Evolutionary conservation across 30 jellyfish, hydroid and myxozoan genomes (phyloP).

Genomic region (Chrysaora quinquecirrha): DNA sequence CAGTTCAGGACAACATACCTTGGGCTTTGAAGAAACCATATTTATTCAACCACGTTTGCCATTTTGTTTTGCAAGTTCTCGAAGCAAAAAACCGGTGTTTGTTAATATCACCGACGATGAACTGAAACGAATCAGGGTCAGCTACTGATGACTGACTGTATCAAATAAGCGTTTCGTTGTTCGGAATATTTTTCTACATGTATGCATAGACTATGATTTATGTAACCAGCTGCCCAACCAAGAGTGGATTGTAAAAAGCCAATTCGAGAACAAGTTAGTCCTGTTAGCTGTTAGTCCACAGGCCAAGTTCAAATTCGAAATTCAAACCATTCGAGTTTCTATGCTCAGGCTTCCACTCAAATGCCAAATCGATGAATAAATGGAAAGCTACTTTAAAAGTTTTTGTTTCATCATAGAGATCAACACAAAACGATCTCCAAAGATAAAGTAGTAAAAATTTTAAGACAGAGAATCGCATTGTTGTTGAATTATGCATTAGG

Average conservation of each 20-base stretch:
- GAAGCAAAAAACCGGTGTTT: background rate
- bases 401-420: background rate
- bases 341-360: background rate
- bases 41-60: background rate
- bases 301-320: background rate
- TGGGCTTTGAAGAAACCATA: background rate
- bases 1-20: background rate
- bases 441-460: background rate
- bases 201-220: no score
- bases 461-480: background rate
- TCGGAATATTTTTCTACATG: no score
- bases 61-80: background rate
- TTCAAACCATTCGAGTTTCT: background rate
- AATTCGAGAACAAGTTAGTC: no score
- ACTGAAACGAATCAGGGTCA: background rate
- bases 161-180: no score
- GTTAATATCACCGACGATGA: background rate
- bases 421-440: background rate
- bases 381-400: background rate
- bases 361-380: background rate
- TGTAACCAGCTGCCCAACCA: no score
- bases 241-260: no score
- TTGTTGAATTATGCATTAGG: background rate
- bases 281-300: no score
- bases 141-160: background rate